phyloP scores from a whole-genome alignment of 2,797 vertebrate species.

The Peromyscus aztecus region DNA sequence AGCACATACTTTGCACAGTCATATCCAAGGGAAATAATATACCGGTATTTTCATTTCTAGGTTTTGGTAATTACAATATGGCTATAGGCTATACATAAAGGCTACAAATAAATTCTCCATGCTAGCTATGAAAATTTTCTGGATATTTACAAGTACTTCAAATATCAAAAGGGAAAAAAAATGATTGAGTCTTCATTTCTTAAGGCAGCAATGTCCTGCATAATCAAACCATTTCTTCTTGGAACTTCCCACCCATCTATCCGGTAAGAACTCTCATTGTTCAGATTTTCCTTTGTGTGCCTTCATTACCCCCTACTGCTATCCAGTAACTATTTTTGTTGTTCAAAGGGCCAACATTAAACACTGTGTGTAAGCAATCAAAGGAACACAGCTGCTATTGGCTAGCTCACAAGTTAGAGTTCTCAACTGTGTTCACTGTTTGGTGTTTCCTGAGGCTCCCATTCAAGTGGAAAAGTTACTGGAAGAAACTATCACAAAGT shows the following conservation, averaged over 20 bases:
- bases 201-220: not conserved
- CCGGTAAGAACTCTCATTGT: not conserved
- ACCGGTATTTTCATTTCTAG: not conserved
- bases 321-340: too few species aligned
- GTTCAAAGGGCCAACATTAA: not conserved
- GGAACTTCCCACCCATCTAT: not conserved
- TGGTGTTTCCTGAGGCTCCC: not conserved
- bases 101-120: not conserved
- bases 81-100: not conserved
- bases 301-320: not conserved
- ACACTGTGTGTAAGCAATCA: not conserved
- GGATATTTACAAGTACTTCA: not conserved
- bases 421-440: not conserved
- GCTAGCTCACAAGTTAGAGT: not conserved
- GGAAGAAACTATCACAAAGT: not conserved
- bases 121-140: not conserved
- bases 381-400: not conserved
- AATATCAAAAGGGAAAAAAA: not conserved
- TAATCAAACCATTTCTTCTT: not conserved
- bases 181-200: not conserved
- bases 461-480: not conserved
- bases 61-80: not conserved
- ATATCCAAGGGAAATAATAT: not conserved
- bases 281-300: not conserved
- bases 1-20: not conserved